Evolutionary conservation across 1,140 invertebrate species (phyloP), one percentile per base, ranked within the genome.

Genomic region (Brachystomella parvula): DNA sequence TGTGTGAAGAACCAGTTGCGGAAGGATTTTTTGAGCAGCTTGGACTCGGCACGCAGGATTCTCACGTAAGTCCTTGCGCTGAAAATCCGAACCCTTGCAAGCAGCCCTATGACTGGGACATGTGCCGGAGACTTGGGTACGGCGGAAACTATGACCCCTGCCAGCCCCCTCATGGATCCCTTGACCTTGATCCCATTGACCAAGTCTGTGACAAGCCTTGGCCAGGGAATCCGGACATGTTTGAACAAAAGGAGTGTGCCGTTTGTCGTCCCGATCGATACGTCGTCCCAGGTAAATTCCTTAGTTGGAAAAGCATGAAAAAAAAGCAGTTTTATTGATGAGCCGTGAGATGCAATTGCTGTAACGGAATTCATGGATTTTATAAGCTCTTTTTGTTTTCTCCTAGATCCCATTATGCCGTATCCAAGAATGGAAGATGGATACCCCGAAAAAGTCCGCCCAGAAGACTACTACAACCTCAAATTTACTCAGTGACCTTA

Each of bases 181-280:
- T 62, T 24, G 64, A 71, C n/a, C 26, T 62, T 2, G 67, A 69
- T 28, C 47, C 61, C 0, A 65, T 65, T 47, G 64, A 66, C 57
- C 67, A 64, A 65, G 49, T 64, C n/a, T 69, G 67, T 60, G 65
- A 65, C 30, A 72, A 57, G 33, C 71, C 71, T 19, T 72, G 67
- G 59, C 71, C 71, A 33, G 71, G 71, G 28, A 72, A 72, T 67
- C 71, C 71, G 2, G 71, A 72, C 44, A 67, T 67, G 67, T 72
- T 72, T 61, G 71, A 72, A 65, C 47, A 49, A 24, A 69, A 69
- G 39, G 67, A 69, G 17, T 60, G 30, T 29, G 70, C 70, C 29
- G 70, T 69, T 1, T 71, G 67, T 47, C 61, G 47, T 29, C 70
- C 70, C 1, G 65, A 72, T 30, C 56, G 59, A 32, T 67, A 72